Evolutionary conservation across 2,797 vertebrate genomes (phyloP).

Genomic region (Lagodon rhomboides): DNA sequence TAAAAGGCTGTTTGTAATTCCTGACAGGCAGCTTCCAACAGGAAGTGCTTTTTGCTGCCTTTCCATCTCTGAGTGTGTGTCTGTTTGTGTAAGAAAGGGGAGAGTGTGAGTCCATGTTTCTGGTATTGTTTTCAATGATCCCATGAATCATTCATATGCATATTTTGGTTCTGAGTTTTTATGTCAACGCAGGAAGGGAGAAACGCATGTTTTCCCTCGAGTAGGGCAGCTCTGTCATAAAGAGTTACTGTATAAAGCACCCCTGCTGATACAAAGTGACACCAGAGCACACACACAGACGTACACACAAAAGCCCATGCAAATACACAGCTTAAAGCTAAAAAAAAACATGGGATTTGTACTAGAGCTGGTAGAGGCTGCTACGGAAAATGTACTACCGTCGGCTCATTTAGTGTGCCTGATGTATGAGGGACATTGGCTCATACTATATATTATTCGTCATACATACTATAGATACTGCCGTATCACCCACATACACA

Average conservation of each 20-base stretch:
- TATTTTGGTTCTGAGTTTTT: conserved; percentile 50
- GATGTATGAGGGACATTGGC: too few species aligned
- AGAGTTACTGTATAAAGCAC: conserved; percentile 29
- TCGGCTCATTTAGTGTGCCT: too few species aligned
- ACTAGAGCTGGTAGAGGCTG: neutral
- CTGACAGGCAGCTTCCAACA: conserved; percentile 39
- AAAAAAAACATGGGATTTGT: neutral
- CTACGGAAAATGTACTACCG: neutral
- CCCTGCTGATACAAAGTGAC: conserved; percentile 38
- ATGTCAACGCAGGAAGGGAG: conserved; percentile 28
- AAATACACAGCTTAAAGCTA: conserved; percentile 3
- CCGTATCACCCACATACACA: too few species aligned
- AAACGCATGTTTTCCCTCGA: conserved; percentile 35
- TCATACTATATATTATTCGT: too few species aligned
- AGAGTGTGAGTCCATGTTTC: conserved; percentile 36
- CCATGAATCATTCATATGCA: conserved; percentile 64
- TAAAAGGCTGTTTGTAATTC: conserved; percentile 58
- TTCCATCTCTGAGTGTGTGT: conserved; percentile 2
- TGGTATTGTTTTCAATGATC: conserved; percentile 57
- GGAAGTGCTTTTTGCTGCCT: conserved; percentile 40
- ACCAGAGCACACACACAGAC: neutral
- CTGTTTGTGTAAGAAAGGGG: conserved; percentile 18
- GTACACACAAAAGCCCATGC: neutral
- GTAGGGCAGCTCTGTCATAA: conserved; percentile 38
- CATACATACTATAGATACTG: too few species aligned